Evolutionary conservation across 2,113 vertebrate genomes (phyloP).

Genomic region (Phoenicopterus ruber): DNA sequence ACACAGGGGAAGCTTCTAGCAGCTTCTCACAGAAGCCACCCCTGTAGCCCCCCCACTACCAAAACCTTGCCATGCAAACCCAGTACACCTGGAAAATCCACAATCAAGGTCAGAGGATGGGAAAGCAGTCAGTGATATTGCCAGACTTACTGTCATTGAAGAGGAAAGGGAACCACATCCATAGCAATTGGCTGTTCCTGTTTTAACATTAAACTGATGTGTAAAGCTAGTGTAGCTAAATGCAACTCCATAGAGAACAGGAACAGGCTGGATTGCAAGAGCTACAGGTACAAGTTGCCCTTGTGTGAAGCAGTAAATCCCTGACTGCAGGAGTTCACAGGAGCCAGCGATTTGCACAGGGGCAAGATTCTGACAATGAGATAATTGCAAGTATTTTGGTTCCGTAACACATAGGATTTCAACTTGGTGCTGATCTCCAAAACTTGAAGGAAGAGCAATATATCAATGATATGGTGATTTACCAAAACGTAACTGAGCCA

Average conservation of each 20-base stretch:
- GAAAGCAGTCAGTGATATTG: neutral
- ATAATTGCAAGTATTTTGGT: neutral
- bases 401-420: neutral
- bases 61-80: no score
- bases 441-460: neutral
- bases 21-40: no score
- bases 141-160: neutral
- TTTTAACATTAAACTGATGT: neutral
- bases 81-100: neutral
- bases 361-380: neutral
- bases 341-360: neutral
- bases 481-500: neutral
- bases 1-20: no score
- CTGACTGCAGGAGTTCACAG: neutral
- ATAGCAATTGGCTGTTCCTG: neutral
- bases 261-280: neutral
- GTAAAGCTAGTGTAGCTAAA: neutral
- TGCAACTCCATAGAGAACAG: neutral
- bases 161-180: neutral
- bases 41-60: no score
- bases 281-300: neutral
- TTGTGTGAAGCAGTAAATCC: neutral
- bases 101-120: neutral
- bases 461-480: neutral
- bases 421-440: neutral